Base-by-base conservation (phyloP, 2,797 vertebrate genomes). In the Coluber constrictor region DNA sequence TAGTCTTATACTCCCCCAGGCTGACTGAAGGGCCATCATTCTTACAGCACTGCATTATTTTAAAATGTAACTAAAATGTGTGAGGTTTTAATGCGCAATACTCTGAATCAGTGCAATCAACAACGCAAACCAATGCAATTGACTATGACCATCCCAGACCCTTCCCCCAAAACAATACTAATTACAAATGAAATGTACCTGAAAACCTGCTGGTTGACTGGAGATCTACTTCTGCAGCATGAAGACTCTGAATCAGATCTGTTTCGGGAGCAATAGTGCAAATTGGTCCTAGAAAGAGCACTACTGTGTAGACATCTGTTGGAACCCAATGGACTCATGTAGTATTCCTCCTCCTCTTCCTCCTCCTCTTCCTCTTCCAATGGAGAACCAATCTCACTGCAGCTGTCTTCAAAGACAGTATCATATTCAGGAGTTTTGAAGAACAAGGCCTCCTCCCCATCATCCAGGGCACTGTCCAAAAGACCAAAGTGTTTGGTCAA, bases 211-310 rank as follows among this genome's bases (percentile, higher is more conserved):
- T 98, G 98, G 97, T 97, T 97, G 96, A 97, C 96, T 0, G 99
- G 98, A 0, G 98, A 99, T 94, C 98, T 98, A 0, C 98, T 98
- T 79, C 97, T 97, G 97, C 98, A 97, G 96, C 97, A 98, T 0
- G 97, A 97, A 83, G 98, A 97, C 94, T 98, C 98, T 0, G 98
- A 98, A 94, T 96, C 96, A 54, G 97, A 97, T 63, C 97, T 97
- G 95, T 97, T 98, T 23, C 98, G 98, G 55, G 98, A 98, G 96
- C 98, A 99, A 97, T 98, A 98, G 96, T 98, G 97, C 92, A 95
- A 95, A 92, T 93, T 94, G 95, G 94, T 95, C 94, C 97, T 97
- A 96, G 97, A 95, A 60, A 97, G 96, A 27, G 96, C 95, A 91
- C 96, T 98, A 94, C 97, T 98, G 94, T 96, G 96, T 94, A 96